Evolutionary conservation across 2,888 invertebrate genomes (phyloP).

Genomic region (Opisthograptis luteolata): DNA sequence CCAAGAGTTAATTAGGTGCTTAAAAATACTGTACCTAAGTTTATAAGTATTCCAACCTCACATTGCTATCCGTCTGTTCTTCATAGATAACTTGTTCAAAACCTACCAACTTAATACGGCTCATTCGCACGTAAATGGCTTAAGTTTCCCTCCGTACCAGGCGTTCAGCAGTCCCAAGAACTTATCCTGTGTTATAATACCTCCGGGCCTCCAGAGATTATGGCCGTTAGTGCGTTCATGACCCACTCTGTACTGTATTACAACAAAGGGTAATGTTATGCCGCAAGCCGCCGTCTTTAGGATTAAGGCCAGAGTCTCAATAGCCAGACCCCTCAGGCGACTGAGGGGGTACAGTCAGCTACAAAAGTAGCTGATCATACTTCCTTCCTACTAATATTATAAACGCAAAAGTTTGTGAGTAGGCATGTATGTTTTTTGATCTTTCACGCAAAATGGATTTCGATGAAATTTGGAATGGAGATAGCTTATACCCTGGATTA

Average conservation of each 20-base stretch:
- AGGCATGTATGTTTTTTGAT: too few species aligned
- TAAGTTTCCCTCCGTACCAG: constrained; percentile 51
- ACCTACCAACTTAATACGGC: constrained; percentile 45
- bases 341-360: too few species aligned
- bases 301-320: too few species aligned
- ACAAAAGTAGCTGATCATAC: too few species aligned
- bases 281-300: constrained; percentile 34
- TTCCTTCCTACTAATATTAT: too few species aligned
- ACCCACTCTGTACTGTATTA: constrained; percentile 37
- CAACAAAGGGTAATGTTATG: constrained; percentile 48
- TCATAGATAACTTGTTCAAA: constrained; percentile 38
- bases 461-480: too few species aligned
- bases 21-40: too few species aligned
- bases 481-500: too few species aligned
- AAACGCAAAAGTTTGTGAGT: too few species aligned
- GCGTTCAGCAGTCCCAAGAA: constrained; percentile 48
- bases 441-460: too few species aligned
- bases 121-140: constrained; percentile 51
- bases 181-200: constrained; percentile 53
- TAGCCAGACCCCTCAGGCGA: too few species aligned
- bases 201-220: constrained; percentile 55
- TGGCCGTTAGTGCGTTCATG: constrained; percentile 50
- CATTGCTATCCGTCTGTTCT: constrained; percentile 27
- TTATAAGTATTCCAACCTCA: constrained; percentile 1
- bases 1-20: not conserved